A percentile compares a stretch with the other conserved stretches of the same genome.
Evolutionary conservation across 2,888 invertebrate species (phyloP).

Genomic region (Lutraria lutraria): DNA sequence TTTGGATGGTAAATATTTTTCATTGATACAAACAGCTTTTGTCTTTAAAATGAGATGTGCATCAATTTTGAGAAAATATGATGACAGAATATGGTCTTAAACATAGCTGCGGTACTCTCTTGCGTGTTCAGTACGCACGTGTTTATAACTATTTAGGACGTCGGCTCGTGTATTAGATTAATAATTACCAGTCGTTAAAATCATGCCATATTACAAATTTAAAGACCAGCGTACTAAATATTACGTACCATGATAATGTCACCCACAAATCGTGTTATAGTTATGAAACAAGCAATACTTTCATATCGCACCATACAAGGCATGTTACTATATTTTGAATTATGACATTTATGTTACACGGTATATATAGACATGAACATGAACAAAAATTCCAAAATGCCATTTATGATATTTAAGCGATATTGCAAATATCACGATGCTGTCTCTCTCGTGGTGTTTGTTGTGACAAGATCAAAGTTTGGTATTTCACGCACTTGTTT

Average conservation of each 20-base stretch:
- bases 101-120: background rate
- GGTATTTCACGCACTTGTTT: constrained; percentile 5
- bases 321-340: background rate
- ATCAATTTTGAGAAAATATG: background rate
- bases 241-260: background rate
- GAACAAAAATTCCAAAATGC: background rate
- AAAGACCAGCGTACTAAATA: background rate
- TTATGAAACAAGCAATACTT: background rate
- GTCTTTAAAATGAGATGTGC: background rate
- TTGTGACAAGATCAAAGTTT: background rate
- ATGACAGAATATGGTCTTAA: background rate
- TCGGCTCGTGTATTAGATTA: background rate
- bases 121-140: background rate
- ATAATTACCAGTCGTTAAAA: background rate
- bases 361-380: background rate
- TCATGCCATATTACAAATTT: background rate
- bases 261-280: background rate
- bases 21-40: background rate
- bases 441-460: background rate
- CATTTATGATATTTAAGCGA: background rate
- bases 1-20: too few species aligned
- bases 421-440: background rate
- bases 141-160: background rate
- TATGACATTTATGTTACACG: background rate
- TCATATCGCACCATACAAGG: background rate